Evolutionary conservation across 1,140 invertebrate genomes (phyloP).

Genomic region (Musca domestica): DNA sequence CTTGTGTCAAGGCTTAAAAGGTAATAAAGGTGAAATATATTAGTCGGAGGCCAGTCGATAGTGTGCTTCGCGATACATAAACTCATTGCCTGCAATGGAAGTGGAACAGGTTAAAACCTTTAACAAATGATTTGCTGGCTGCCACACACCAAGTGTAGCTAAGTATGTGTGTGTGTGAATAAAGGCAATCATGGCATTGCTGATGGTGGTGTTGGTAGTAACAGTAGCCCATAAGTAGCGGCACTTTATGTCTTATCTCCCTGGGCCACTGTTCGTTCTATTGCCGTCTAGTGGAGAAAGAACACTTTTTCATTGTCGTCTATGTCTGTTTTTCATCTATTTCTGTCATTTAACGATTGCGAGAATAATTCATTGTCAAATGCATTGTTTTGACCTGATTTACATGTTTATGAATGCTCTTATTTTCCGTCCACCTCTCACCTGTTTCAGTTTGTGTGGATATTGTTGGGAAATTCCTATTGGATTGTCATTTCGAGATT

Average conservation of each 20-base stretch:
- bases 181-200: too few relatives aligned
- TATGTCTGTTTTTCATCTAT: background rate
- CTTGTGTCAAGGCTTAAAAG: conserved; percentile 4
- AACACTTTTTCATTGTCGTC: background rate
- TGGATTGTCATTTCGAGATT: too few relatives aligned
- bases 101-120: conserved; percentile 16
- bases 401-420: conserved; percentile 19
- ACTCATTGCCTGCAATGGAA: background rate
- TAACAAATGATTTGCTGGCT: conserved; percentile 13
- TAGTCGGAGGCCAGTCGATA: too few relatives aligned
- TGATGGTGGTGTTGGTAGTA: background rate
- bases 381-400: conserved; percentile 22
- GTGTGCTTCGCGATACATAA: too few relatives aligned
- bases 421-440: background rate
- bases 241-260: too few relatives aligned
- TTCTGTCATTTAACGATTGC: conserved; percentile 13
- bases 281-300: background rate
- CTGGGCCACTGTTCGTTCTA: background rate
- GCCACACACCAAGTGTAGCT: too few relatives aligned
- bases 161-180: too few relatives aligned
- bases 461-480: too few relatives aligned
- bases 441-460: background rate
- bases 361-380: conserved; percentile 21
- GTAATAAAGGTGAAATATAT: conserved; percentile 11
- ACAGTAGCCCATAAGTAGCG: too few relatives aligned